Percentiles rank a stretch among this genome's conserved stretches.
These are phyloP conservation scores for Charadrius vociferus DNA, from an alignment of 2,113 vertebrate species.

Conservation along the genomic window DNA sequence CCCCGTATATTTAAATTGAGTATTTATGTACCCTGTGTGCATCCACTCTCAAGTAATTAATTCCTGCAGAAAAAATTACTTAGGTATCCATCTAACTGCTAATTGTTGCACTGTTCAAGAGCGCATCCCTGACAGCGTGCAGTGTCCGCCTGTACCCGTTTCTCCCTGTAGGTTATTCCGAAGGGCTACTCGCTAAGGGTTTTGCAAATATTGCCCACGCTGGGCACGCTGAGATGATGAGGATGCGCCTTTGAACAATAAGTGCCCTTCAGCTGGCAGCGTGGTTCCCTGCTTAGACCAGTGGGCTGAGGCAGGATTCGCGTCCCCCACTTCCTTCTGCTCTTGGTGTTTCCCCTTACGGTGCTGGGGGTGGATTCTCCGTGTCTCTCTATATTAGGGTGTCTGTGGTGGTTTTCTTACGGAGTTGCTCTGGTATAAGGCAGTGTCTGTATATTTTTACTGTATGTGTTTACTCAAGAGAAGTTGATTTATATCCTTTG, in stretches of 20 bases:
- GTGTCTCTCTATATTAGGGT: accelerated
- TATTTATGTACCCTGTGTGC: neutral
- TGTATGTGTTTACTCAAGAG: neutral
- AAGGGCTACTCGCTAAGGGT: neutral
- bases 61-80: neutral
- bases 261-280: neutral
- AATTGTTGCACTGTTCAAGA: neutral
- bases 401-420: neutral
- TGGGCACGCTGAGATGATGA: neutral
- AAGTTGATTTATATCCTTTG: neutral
- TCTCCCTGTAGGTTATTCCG: neutral
- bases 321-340: neutral
- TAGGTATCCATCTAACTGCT: neutral
- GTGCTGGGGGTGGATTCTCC: neutral
- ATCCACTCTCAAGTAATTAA: neutral
- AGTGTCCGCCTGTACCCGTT: neutral
- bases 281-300: neutral
- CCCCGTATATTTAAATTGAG: neutral
- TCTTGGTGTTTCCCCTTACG: neutral
- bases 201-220: neutral
- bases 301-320: neutral
- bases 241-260: neutral
- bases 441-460: neutral
- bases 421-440: neutral
- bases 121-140: neutral